phyloP scores from a whole-genome alignment of 2,888 invertebrate genomes.

The Polydrusus tereticollis region DNA sequence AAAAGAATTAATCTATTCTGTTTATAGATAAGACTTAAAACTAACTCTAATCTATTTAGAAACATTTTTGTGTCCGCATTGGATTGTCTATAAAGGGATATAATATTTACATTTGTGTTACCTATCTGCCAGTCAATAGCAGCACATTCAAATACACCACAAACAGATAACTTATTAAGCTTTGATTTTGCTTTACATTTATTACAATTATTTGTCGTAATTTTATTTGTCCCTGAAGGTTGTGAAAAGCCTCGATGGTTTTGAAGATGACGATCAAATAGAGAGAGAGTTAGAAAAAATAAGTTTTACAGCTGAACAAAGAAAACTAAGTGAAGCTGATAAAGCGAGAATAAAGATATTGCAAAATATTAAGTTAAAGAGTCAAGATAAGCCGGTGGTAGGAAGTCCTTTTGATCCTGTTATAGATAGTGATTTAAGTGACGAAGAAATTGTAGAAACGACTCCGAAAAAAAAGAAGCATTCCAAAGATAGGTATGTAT shows the following conservation, averaged over 20 bases:
- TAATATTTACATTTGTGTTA: too few species aligned
- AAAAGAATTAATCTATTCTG: too few species aligned
- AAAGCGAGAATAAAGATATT: conserved; percentile 24
- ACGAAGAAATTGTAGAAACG: conserved; percentile 41
- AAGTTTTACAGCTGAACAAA: conserved; percentile 35
- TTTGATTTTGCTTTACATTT: too few species aligned
- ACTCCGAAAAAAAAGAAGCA: conserved; percentile 44
- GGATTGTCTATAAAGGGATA: too few species aligned
- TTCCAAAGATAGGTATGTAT: conserved; percentile 32
- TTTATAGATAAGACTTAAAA: too few species aligned
- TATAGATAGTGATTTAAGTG: conserved; percentile 33
- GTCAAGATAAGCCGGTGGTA: neutral
- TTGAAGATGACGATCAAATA: conserved; percentile 26
- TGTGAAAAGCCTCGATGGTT: neutral
- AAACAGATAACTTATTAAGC: too few species aligned
- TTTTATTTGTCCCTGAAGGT: conserved; percentile 5
- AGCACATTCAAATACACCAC: too few species aligned
- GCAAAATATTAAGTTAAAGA: conserved; percentile 35
- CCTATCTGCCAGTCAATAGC: too few species aligned
- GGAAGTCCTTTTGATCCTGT: neutral
- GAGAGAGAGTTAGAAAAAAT: conserved; percentile 38
- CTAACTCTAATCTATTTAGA: too few species aligned
- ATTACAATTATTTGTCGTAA: too few species aligned
- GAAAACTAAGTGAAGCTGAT: neutral
- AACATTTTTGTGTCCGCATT: too few species aligned